Base-by-base conservation (phyloP, 2,797 vertebrate genomes). In the Liasis olivaceus region DNA sequence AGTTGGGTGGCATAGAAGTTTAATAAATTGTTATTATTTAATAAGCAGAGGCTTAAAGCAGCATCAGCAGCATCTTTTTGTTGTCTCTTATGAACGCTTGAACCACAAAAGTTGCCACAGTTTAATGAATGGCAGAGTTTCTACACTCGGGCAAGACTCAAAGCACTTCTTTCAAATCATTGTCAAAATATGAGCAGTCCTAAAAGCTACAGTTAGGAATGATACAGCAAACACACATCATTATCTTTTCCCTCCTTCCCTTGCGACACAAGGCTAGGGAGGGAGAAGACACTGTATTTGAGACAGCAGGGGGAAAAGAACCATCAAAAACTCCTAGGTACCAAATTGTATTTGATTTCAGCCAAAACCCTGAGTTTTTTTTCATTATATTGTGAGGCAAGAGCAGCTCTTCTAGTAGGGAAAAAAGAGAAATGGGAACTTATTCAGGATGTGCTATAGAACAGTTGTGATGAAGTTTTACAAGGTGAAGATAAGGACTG, bases 401-500 rank as follows among this genome's bases (percentile, higher is more conserved):
- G 31, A 77, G 17, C 69, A 77, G 36, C 72, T 77, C 20, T 42
- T 77, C 17, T 77, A 22, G 2, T 2, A 31, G 56, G 94, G 13
- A 42, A 93, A 88, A 95, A 91, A 51, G 89, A 93, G 87, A 62
- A 94, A 91, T 4, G 42, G 59, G 26, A 77, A 89, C 31, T 47
- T 1, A 24, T 15, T 66, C 91, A 84, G 62, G 92, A 94, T 0
- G 89, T 85, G 87, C 1, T 2, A 2, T 7, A 22, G 17, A 81
- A 77, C 87, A 85, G 91, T 86, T 90, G 72, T 63, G 47, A 89
- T 22, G 90, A 89, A 93, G 88, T 89, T 89, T 91, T 0, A 93
- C 93, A 95, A 96, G 94, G 95, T 95, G 92, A 95, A 31, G 24
- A 95, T 94, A 90, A 95, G 17, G 26, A 20, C 12, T n/a, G 22